Percentiles rank a stretch among this genome's conserved stretches.
These are phyloP conservation scores for Candoia aspera DNA, from an alignment of 2,113 vertebrate genomes.

Conservation along the genomic window DNA sequence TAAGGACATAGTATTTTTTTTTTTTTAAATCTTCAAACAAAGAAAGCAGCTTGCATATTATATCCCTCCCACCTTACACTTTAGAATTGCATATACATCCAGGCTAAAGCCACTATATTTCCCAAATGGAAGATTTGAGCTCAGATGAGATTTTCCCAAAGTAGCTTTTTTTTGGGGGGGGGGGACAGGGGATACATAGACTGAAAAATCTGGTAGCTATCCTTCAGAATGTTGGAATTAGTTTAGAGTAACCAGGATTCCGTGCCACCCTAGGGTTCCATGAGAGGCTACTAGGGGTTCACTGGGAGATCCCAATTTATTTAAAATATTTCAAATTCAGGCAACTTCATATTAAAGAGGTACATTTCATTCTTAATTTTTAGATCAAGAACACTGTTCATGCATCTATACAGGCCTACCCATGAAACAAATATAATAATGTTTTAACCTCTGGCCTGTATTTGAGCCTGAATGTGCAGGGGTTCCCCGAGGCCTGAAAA, in stretches of 20 bases:
- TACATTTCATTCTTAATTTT: too few relatives aligned
- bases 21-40: neutral
- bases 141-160: neutral
- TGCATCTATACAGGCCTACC: too few relatives aligned
- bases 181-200: neutral
- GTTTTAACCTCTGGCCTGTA: too few relatives aligned
- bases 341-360: too few relatives aligned
- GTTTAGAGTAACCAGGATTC: neutral
- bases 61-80: neutral
- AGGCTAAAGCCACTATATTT: neutral
- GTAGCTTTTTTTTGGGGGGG: neutral
- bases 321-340: too few relatives aligned
- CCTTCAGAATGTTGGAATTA: neutral
- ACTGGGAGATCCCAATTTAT: too few relatives aligned
- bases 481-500: too few relatives aligned
- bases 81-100: neutral
- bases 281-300: too few relatives aligned
- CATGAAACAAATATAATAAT: too few relatives aligned
- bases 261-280: too few relatives aligned
- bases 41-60: slow-evolving; percentile 34
- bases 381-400: too few relatives aligned
- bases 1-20: neutral
- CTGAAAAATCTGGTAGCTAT: neutral
- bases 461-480: too few relatives aligned
- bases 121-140: neutral